Evolutionary conservation across 1,140 invertebrate genomes (phyloP).

Genomic region (Cephus cinctus): DNA sequence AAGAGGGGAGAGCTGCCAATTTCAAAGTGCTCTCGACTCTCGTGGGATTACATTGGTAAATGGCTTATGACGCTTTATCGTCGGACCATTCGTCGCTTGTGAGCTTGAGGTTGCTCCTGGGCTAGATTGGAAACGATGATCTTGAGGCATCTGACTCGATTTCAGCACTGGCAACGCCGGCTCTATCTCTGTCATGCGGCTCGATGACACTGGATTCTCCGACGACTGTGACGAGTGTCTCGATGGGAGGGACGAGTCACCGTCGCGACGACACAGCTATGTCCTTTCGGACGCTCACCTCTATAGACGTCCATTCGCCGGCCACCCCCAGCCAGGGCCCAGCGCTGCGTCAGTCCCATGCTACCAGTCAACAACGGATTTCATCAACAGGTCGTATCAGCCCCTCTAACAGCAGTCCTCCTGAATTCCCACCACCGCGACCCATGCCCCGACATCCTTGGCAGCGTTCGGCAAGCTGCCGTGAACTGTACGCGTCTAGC

Average conservation of each 20-base stretch:
- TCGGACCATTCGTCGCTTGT: too few species aligned
- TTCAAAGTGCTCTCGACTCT: too few species aligned
- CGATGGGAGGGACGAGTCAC: slow-evolving; percentile 54
- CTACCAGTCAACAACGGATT: slow-evolving; percentile 50
- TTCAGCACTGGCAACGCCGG: slow-evolving; percentile 53
- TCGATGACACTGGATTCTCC: slow-evolving; percentile 62
- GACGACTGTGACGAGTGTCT: slow-evolving; percentile 58
- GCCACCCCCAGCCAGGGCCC: slow-evolving; percentile 52
- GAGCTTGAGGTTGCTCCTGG: too few species aligned
- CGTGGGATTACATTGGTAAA: too few species aligned
- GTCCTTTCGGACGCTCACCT: slow-evolving; percentile 57
- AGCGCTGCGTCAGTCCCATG: slow-evolving; percentile 42
- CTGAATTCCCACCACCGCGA: slow-evolving; percentile 50
- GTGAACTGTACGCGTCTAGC: slow-evolving; percentile 72
- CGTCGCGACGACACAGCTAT: slow-evolving; percentile 57
- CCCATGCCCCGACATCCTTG: slow-evolving; percentile 59
- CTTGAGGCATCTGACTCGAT: too few species aligned
- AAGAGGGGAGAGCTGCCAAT: too few species aligned
- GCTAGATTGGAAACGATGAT: background rate
- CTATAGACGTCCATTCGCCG: slow-evolving; percentile 57
- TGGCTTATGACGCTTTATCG: too few species aligned
- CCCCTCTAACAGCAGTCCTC: slow-evolving; percentile 57
- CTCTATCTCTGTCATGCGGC: slow-evolving; percentile 63
- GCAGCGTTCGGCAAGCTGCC: slow-evolving; percentile 77
- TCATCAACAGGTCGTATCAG: slow-evolving; percentile 58